A percentile compares a stretch with the other conserved stretches of the same genome.
Conservation (phyloP, 2,113 vertebrate genomes). For the Neomonachus schauinslandi region DNA sequence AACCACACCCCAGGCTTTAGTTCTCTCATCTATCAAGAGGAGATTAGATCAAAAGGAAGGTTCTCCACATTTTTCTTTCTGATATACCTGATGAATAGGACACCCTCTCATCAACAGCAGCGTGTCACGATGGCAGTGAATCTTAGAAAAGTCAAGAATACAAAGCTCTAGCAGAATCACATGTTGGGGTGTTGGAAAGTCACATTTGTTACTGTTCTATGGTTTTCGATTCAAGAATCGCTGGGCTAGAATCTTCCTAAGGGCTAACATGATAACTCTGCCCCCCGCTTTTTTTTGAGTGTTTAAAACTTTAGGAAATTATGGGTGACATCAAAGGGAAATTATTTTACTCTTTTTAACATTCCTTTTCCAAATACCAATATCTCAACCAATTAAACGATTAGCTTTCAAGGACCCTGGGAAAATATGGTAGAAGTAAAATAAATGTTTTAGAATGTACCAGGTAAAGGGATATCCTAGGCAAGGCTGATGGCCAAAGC, state of each 20-base stretch:
- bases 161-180: neutral
- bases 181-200: neutral
- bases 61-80: neutral
- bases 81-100: neutral
- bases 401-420: neutral
- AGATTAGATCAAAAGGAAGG: neutral
- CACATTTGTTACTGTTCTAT: neutral
- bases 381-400: neutral
- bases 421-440: neutral
- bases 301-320: neutral
- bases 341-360: neutral
- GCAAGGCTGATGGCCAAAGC: neutral
- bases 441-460: neutral
- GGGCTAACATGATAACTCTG: neutral
- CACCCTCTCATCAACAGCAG: neutral
- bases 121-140: fast-evolving
- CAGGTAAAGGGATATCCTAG: neutral
- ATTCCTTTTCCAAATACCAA: neutral
- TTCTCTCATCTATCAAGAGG: neutral
- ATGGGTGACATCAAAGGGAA: neutral
- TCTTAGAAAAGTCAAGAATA: neutral
- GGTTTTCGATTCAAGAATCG: neutral
- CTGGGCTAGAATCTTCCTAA: neutral
- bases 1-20: neutral
- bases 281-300: neutral